Percentiles rank a stretch among this genome's conserved stretches.
Conservation (phyloP, 2,888 invertebrate genomes). For the Hyposoter didymator region DNA sequence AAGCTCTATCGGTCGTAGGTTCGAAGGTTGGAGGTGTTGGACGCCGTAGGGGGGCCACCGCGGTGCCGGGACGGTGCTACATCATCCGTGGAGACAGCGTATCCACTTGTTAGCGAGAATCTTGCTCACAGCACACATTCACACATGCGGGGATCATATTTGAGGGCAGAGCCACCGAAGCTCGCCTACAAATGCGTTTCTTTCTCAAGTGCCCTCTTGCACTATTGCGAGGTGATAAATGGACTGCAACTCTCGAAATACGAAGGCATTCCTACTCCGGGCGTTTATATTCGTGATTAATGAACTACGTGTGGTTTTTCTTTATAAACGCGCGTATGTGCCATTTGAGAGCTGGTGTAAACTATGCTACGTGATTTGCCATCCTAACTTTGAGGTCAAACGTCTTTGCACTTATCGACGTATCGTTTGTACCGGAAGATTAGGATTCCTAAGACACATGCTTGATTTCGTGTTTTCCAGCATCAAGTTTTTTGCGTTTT, state of each 20-base stretch:
- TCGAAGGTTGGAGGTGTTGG: slow-evolving; percentile 82
- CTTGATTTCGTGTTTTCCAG: not conserved
- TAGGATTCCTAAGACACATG: not conserved
- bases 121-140: slow-evolving; percentile 71
- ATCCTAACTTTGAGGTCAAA: slow-evolving; percentile 25
- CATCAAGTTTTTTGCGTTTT: not conserved
- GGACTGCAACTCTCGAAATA: slow-evolving; percentile 83
- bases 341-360: slow-evolving; percentile 56
- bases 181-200: slow-evolving; percentile 81
- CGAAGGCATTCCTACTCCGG: slow-evolving; percentile 82
- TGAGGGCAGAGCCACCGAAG: slow-evolving; percentile 76
- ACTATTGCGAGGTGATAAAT: slow-evolving; percentile 79
- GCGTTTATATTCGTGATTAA: slow-evolving; percentile 81
- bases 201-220: slow-evolving; percentile 50
- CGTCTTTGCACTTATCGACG: slow-evolving; percentile 18
- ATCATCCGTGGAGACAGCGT: slow-evolving; percentile 83
- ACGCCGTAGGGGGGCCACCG: slow-evolving; percentile 81
- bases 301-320: slow-evolving; percentile 80
- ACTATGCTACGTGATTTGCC: slow-evolving; percentile 54
- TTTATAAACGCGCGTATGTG: slow-evolving; percentile 66
- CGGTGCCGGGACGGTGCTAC: slow-evolving; percentile 80
- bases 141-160: slow-evolving; percentile 36
- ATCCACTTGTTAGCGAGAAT: slow-evolving; percentile 83
- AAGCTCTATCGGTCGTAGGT: slow-evolving; percentile 72
- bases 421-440: slow-evolving; percentile 7